A percentile compares a stretch with the other conserved stretches of the same genome.
Evolutionary conservation across 2,888 invertebrate species (phyloP).

Genomic region (Pseudococcus longispinus): DNA sequence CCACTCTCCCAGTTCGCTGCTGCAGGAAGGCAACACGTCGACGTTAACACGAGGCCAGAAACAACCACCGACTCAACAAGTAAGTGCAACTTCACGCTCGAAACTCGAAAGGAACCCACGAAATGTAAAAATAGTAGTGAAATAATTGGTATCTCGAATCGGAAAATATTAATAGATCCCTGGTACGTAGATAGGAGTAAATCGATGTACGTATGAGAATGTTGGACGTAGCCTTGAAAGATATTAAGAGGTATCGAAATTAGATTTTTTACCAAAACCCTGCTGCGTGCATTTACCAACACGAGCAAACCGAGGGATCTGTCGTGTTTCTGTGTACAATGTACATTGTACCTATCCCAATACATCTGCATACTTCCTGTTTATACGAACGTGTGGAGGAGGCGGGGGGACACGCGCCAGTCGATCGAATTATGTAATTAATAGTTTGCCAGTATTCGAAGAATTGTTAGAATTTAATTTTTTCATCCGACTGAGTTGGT

Average conservation of each 20-base stretch:
- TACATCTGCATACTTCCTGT: neutral
- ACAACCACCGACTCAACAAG: conserved; percentile 73
- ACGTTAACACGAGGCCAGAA: conserved; percentile 71
- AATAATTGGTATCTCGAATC: conserved; percentile 35
- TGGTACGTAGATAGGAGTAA: no score
- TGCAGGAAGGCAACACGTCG: conserved; percentile 65
- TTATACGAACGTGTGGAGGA: neutral
- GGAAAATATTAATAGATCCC: neutral
- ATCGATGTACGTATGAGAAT: no score
- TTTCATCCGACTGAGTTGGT: neutral
- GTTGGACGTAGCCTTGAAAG: neutral
- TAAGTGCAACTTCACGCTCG: conserved; percentile 60
- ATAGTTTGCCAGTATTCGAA: neutral
- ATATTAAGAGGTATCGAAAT: neutral
- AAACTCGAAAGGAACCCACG: neutral
- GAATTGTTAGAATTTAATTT: neutral
- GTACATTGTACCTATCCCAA: neutral
- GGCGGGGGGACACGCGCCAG: neutral
- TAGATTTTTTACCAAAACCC: neutral
- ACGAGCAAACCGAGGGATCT: no score
- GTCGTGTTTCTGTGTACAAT: neutral
- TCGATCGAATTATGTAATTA: conserved; percentile 6
- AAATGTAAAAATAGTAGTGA: neutral
- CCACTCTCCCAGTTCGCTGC: conserved; percentile 69
- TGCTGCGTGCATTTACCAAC: neutral